Conservation (phyloP, 2,113 vertebrate genomes). For the Coracopsis vasa region DNA sequence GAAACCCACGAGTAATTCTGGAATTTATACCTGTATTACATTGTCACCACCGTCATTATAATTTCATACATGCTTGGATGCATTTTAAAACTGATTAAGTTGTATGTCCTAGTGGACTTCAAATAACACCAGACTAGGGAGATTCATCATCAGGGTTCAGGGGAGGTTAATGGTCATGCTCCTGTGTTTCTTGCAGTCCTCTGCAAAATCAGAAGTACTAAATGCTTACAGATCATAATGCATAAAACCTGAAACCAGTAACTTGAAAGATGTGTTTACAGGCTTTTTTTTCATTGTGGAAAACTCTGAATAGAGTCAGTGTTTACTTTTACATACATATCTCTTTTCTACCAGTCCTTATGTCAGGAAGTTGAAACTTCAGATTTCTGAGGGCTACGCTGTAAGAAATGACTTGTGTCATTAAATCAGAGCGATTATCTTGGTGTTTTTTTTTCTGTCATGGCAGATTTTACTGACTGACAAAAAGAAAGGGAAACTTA, state of each 20-base stretch:
- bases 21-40: not conserved
- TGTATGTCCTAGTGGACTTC: not conserved
- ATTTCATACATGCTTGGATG: not conserved
- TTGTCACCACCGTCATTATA: not conserved
- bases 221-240: not conserved
- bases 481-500: not conserved
- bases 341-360: not conserved
- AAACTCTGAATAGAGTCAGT: not conserved
- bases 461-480: not conserved
- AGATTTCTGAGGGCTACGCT: not conserved
- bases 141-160: not conserved
- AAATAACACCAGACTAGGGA: fast-evolving
- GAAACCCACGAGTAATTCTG: not conserved
- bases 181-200: not conserved
- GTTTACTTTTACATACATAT: not conserved
- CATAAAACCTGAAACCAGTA: not conserved
- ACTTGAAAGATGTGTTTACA: not conserved
- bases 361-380: not conserved
- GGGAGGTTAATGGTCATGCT: not conserved
- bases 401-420: not conserved
- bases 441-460: not conserved
- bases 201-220: not conserved
- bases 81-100: not conserved
- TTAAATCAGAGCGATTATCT: not conserved
- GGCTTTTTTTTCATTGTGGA: not conserved